Evolutionary conservation across 2,797 vertebrate genomes (phyloP), one percentile per base, ranked within the genome.

Genomic region (Anas flavirostris): DNA sequence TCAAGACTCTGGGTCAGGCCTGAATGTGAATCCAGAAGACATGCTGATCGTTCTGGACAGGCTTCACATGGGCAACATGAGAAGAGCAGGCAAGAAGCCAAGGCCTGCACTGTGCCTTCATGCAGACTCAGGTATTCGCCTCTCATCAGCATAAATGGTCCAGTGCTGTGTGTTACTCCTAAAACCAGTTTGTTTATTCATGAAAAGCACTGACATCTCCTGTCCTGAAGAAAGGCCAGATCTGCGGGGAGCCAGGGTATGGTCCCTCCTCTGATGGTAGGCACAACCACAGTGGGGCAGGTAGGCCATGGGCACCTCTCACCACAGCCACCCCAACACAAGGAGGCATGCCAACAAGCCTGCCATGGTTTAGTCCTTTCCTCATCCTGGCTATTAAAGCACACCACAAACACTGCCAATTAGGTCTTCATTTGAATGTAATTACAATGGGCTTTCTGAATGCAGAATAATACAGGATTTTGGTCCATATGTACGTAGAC

Each of bases 11-110:
- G 33, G 33, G 33, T 84, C 4, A 5, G 66, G 44, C 41, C 58
- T 76, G 48, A 86, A 17, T 83, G n/a, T 86, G 83, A 93, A 95
- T 58, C 33, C 59, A 75, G 91, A 90, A 55, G 83, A 86, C 26
- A 46, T 37, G 53, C 18, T 81, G 66, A 19, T 15, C 39, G 26
- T 9, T 52, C 18, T 29, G 72, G 60, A 80, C 0, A 74, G 58
- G 43, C 21, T 88, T 78, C 26, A 56, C 58, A 76, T 31, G 50
- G 58, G 16, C 86, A 90, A 78, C 35, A 64, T 53, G 62, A 89
- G n/a, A 59, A 87, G 48, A 70, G 29, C 28, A 72, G 41, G 26
- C 18, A 12, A 75, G 66, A 64, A 13, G 46, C 41, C 48, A 53
- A 26, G 55, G 53, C 16, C 64, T 25, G 8, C 37, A 18, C 18